A percentile compares a stretch with the other conserved stretches of the same genome.
Conservation (phyloP, 2,888 invertebrate species). For the Athalia circularis region DNA sequence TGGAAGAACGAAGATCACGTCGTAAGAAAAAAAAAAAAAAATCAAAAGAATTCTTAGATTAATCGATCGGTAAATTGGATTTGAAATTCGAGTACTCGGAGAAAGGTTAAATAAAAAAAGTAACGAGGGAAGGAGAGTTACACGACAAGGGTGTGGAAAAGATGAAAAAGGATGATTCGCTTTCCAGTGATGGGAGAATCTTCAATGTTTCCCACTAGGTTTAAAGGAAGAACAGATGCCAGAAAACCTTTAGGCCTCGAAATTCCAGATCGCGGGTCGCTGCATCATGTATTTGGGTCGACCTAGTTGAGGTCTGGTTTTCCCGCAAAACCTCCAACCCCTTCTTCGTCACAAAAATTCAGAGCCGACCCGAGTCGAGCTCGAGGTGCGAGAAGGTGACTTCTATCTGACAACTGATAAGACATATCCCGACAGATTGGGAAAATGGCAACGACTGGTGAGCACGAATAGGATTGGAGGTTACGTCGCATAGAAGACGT, state of each 20-base stretch:
- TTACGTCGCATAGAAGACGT: not conserved
- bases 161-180: not conserved
- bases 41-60: no score
- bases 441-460: not conserved
- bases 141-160: not conserved
- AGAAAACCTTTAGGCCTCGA: slow-evolving; percentile 40
- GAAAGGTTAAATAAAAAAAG: not conserved
- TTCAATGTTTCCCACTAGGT: slow-evolving; percentile 26
- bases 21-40: no score
- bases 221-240: slow-evolving; percentile 7
- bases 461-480: not conserved
- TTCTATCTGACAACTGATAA: slow-evolving; percentile 11
- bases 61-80: no score
- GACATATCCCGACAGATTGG: slow-evolving; percentile 26
- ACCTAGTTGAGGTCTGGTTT: slow-evolving; percentile 3
- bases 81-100: no score
- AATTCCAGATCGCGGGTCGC: slow-evolving; percentile 35
- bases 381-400: not conserved
- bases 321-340: slow-evolving; percentile 14
- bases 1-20: no score
- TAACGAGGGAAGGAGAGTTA: not conserved
- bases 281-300: slow-evolving; percentile 46
- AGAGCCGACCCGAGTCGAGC: not conserved
- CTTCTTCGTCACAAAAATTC: slow-evolving; percentile 15
- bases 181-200: slow-evolving; percentile 20